Conservation (phyloP, 2,888 invertebrate species). For the Cosmopolites sordidus region DNA sequence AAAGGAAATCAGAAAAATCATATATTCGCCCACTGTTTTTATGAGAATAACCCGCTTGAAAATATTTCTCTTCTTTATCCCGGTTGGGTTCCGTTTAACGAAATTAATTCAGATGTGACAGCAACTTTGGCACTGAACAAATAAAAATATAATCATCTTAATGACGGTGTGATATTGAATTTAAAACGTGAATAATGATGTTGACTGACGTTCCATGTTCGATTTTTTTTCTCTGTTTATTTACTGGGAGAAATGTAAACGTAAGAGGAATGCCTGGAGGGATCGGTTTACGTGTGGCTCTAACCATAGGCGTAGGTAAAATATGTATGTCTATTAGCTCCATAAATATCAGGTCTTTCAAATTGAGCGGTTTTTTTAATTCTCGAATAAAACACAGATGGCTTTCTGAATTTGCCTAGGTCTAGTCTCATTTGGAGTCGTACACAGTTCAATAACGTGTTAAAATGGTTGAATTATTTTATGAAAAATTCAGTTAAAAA, state of each 20-base stretch:
- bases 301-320: neutral
- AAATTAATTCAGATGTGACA: slow-evolving; percentile 25
- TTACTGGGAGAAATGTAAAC: slow-evolving; percentile 19
- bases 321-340: neutral
- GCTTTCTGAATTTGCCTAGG: too few species aligned
- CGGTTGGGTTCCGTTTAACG: slow-evolving; percentile 2
- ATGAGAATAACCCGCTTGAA: too few species aligned
- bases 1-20: too few species aligned
- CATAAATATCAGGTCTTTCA: too few species aligned
- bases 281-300: neutral
- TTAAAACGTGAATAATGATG: slow-evolving; percentile 25
- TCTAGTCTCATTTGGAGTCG: too few species aligned
- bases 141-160: slow-evolving; percentile 24
- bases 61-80: too few species aligned
- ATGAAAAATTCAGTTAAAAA: too few species aligned
- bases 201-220: slow-evolving; percentile 20
- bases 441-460: too few species aligned
- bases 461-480: too few species aligned
- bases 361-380: too few species aligned
- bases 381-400: too few species aligned
- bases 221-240: slow-evolving; percentile 12
- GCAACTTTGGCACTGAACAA: slow-evolving; percentile 22
- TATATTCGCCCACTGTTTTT: too few species aligned
- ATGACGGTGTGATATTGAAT: slow-evolving; percentile 24
- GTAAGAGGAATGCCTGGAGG: slow-evolving; percentile 3